Base-by-base conservation (phyloP, 2,113 vertebrate genomes). In the Ciconia boyciana region DNA sequence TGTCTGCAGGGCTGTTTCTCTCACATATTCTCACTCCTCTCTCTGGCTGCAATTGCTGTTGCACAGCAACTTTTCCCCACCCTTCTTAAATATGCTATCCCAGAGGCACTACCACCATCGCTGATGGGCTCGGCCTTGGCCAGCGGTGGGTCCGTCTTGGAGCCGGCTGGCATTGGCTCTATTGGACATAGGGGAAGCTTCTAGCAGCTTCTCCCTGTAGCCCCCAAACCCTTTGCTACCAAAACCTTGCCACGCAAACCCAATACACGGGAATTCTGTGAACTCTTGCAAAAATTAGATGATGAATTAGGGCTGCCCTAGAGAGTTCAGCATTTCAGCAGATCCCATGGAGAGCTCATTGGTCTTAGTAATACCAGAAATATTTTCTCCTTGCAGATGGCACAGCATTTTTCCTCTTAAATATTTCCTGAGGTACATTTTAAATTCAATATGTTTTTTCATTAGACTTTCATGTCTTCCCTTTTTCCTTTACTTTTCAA, bases 241-340 rank as follows among this genome's bases (percentile, higher is more conserved):
- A 61, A 61, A 36, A 61, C 58, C 60, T 61, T 39, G 24, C 60
- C n/a, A 17, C 1, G 7, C 60, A 61, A 61, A 39, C n/a, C 60
- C 7, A 61, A 26, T 61, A 39, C 7, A 26, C 11, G 10, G 62
- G 66, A 94, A 81, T 95, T 84, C 48, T 89, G 87, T 61, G 36
- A 94, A 87, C 41, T 41, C 46, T 87, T 94, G 77, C 57, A 85
- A 94, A 94, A 94, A 81, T 32, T 10, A 79, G 49, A 89, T 89
- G 44, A 94, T 87, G 62, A 87, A 96, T 91, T 91, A 87, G 28
- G 43, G 49, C 32, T 91, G 70, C 66, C 81, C 93, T 31, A 46
- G 70, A 71, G 69, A 91, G 71, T 83, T 90, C 54, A 83, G 62
- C 68, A 66, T 72, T 83, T 94, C 87, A 93, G 89, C 58, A 93